phyloP scores from a whole-genome alignment of 2,113 vertebrate genomes.

The Gadus macrocephalus region DNA sequence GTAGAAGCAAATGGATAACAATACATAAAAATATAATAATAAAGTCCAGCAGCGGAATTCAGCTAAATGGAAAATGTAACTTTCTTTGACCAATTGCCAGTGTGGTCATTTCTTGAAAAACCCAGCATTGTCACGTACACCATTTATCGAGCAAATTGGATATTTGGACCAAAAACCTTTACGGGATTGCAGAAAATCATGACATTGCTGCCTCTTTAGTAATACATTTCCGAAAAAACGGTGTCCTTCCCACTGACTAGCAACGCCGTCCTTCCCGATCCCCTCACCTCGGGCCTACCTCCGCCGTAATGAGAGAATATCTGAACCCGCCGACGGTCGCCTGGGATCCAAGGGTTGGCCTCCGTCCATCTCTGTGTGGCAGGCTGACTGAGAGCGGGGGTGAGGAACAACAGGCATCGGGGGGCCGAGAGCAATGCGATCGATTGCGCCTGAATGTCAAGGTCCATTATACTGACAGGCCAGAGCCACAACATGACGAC shows the following conservation, averaged over 20 bases:
- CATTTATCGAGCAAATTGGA: too few relatives aligned
- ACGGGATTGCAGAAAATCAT: too few relatives aligned
- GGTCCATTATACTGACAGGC: slow-evolving; percentile 64
- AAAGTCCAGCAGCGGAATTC: too few relatives aligned
- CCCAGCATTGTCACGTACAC: too few relatives aligned
- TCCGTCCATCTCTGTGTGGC: slow-evolving; percentile 54
- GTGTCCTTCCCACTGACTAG: neutral
- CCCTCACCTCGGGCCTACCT: slow-evolving; percentile 46
- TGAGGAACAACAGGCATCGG: slow-evolving; percentile 59
- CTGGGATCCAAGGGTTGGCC: slow-evolving; percentile 44
- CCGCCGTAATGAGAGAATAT: slow-evolving; percentile 59
- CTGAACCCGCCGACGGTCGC: slow-evolving; percentile 50
- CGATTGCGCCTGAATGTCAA: slow-evolving; percentile 58
- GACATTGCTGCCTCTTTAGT: too few relatives aligned
- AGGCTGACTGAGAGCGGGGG: slow-evolving; percentile 57
- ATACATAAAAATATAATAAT: too few relatives aligned
- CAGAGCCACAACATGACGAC: slow-evolving; percentile 47
- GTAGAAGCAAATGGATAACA: neutral
- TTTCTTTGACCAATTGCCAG: too few relatives aligned
- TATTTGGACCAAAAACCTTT: too few relatives aligned
- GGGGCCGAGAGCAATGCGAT: slow-evolving; percentile 49
- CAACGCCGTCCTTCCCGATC: slow-evolving; percentile 16
- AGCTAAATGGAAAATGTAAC: too few relatives aligned
- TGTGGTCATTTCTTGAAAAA: too few relatives aligned
- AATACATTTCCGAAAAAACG: too few relatives aligned